Evolutionary conservation across 1,140 invertebrate genomes (phyloP), one percentile per base, ranked within the genome.

Genomic region (Dreissena polymorpha): DNA sequence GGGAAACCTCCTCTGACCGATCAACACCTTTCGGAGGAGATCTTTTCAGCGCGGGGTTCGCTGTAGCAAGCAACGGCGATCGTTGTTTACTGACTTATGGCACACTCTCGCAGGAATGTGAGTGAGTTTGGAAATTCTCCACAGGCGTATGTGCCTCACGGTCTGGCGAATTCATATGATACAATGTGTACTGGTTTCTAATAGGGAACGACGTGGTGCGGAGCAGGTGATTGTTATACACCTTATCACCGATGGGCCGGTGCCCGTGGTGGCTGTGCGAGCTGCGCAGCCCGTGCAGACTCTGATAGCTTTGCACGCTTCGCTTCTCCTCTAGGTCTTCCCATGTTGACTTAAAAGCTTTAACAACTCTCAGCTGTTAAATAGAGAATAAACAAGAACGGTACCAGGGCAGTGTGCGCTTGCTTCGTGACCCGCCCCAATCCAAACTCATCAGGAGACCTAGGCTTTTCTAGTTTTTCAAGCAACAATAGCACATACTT

Each of bases 281-380:
- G 94, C 95, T 97, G 95, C 97, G 96, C 91, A 97, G 96, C 95
- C 96, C 97, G 95, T 97, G 97, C 94, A 98, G 96, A 94, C 97
- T 97, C 95, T 97, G 97, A 95, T 97, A 96, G 96, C 97, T 98
- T 96, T 98, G 97, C 93, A 98, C 96, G 94, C 93, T 94, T 77
- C 98, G 98, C 92, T 97, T 96, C 94, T 99, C 99, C 95, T 99
- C 98, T 95, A 99, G 95, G 95, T 99, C 99, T 96, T 99, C 99
- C 95, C 99, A 95, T 93, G 97, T 99, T 92, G 98, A 99, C 95
- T 98, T 99, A 97, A 99, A 99, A 93, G 98, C 99, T 95, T 98
- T 97, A 95, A 99, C 98, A 95, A 99, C 99, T 95, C 99, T 97
- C 95, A 99, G 96, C 98, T 99, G 97, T 95, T 86, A 89, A 80